phyloP scores from a whole-genome alignment of 2,113 vertebrate species.

The Tichodroma muraria region DNA sequence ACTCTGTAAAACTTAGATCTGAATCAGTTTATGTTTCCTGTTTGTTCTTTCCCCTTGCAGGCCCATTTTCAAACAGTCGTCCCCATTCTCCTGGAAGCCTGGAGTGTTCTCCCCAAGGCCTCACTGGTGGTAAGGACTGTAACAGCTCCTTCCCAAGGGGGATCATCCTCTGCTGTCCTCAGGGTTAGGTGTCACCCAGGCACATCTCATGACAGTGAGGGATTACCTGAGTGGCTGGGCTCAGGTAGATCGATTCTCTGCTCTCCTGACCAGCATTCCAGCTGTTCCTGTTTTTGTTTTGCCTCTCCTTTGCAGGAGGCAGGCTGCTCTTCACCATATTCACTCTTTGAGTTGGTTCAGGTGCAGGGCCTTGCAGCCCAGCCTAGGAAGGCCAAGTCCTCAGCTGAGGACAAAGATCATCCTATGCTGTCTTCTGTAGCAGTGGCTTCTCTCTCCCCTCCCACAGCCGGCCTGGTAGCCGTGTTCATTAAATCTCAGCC shows the following conservation, averaged over 20 bases:
- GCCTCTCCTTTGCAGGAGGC: background rate
- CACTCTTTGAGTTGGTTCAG: background rate
- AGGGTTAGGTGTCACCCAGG: background rate
- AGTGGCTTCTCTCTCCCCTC: background rate
- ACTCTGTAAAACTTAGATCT: background rate
- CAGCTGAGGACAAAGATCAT: background rate
- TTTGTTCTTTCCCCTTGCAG: background rate
- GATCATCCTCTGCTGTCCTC: background rate
- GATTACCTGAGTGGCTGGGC: background rate
- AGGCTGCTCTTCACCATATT: background rate
- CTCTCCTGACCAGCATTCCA: background rate
- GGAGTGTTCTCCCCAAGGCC: background rate
- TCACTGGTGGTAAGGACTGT: background rate
- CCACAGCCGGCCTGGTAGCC: background rate
- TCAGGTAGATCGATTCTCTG: rapidly evolving
- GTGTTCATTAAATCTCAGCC: background rate
- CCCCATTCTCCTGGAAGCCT: background rate
- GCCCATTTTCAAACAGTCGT: background rate
- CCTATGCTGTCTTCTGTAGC: background rate
- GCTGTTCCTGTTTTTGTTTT: background rate
- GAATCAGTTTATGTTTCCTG: background rate
- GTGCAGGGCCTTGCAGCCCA: too few relatives aligned
- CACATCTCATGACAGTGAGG: rapidly evolving
- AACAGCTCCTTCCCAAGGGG: background rate
- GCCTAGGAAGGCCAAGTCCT: background rate